Conservation (phyloP, 2,797 vertebrate species). For the Chromis chromis region DNA sequence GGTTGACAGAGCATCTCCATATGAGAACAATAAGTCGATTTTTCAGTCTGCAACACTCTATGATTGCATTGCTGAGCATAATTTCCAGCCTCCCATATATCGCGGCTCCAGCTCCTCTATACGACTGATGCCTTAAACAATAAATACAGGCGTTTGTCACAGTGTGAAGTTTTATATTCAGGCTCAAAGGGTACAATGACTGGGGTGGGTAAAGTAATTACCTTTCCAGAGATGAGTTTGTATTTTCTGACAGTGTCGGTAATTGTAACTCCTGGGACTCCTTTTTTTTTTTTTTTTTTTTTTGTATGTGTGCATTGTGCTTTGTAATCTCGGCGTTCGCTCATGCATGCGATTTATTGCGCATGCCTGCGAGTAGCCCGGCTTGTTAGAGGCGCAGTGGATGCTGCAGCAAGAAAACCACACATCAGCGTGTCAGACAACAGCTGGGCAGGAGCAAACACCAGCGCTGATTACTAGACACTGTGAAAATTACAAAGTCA, state of each 20-base stretch:
- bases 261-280: constrained; percentile 50
- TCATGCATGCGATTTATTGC: constrained; percentile 25
- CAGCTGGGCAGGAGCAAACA: constrained; percentile 24
- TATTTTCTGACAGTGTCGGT: constrained; percentile 43
- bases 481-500: constrained; percentile 14
- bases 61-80: constrained; percentile 2
- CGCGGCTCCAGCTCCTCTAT: not conserved
- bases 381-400: constrained; percentile 1
- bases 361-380: not conserved
- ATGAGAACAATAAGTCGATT: constrained; percentile 22
- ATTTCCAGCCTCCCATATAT: constrained; percentile 20
- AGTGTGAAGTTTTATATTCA: constrained; percentile 40
- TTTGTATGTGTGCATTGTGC: constrained; percentile 13
- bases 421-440: constrained; percentile 15
- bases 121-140: constrained; percentile 49
- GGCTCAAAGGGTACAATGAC: constrained; percentile 53
- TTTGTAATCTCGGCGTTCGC: constrained; percentile 27
- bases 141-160: constrained; percentile 60
- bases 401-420: constrained; percentile 32
- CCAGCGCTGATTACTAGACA: constrained; percentile 14
- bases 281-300: too few species aligned
- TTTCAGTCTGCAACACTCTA: constrained; percentile 15
- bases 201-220: constrained; percentile 62
- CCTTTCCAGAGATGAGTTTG: constrained; percentile 50
- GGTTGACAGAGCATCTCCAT: constrained; percentile 21